Evolutionary conservation across 2,888 invertebrate species (phyloP), one percentile per base, ranked within the genome.

Genomic region (Selenia dentaria): DNA sequence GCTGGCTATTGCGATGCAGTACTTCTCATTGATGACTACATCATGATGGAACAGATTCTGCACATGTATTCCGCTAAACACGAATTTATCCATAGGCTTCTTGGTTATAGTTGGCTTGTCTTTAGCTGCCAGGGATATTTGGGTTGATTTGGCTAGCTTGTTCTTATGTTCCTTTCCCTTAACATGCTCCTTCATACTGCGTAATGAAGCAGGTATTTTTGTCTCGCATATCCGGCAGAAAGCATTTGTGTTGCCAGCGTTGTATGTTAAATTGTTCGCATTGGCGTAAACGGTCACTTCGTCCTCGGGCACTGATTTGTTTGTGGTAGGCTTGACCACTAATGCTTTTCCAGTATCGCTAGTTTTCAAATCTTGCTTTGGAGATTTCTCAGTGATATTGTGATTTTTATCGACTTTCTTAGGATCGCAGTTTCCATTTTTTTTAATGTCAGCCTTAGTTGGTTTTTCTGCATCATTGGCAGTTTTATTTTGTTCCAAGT

Each of bases 121-220:
- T 16, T 39, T 26, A 0, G 25, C 24, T 1, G 18, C 16, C 14
- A 10, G 22, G 0, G 24, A 6, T 0, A 20, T 2, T 18, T 36
- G 36, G 1, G n/a, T 6, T 1, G 18, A 8, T 24, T 36, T 48
- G 1, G 37, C 32, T 3, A 52, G 18, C 18, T 51, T 60, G 28
- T 34, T 65, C 22, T 54, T 68, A 37, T 79, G 79, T 1, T 38
- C 39, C 5, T 43, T 53, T 6, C 74, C 77, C 3, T 45, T 18
- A 0, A 71, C 62, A 33, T 78, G 77, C 40, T 76, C 71, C 35
- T 64, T 64, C 62, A 78, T 65, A 11, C 57, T 54, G 6, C 53
- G 57, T 1, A 72, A 12, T 1, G 62, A 50, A 1, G 66, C 62
- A 0, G 68, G 64, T 1, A 74, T 38, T 33, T 48, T 61, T 1